Base-by-base conservation (phyloP, 2,888 invertebrate species). In the Hetaerina titia region DNA sequence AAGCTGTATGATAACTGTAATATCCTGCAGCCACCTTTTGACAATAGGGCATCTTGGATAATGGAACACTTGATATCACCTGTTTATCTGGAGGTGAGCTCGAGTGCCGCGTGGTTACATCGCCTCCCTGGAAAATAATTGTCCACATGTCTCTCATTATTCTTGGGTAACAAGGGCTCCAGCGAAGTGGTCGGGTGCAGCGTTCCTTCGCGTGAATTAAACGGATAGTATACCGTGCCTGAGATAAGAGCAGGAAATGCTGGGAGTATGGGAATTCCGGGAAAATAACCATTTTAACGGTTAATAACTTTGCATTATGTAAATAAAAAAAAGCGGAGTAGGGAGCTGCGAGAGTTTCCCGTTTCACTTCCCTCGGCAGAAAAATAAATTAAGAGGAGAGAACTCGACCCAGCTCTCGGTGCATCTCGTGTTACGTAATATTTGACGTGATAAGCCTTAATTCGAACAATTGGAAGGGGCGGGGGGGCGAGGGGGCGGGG, bases 71-170 rank as follows among this genome's bases (percentile, higher is more conserved):
- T 63, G 63, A 69, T 69, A 69, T 6, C 69, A 69, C n/a, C 69
- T n/a, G 69, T 22, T 69, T 69, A 69, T 69, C 22, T n/a, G n/a
- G 6, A 8, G 7, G 69, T 69, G 63, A 63, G 69, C n/a, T 69
- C 69, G 69, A n/a, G 69, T 69, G 22, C 19, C n/a, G 69, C n/a
- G n/a, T 63, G n/a, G 45, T 69, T 8, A n/a, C 69, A 69, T 22
- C n/a, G n/a, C 69, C n/a, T 69, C 69, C 69, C n/a, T 22, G 69
- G n/a, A 22, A 69, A 69, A 69, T 69, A 69, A 69, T 69, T 69
- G n/a, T 69, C n/a, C 69, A 17, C 69, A 69, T 69, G 69, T 69
- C 69, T 69, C 69, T 69, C 69, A 69, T 69, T 69, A 69, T 69
- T 69, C 22, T 69, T 9, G n/a, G n/a, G 69, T 22, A n/a, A 69